These are phyloP conservation scores for Acipenser oxyrinchus DNA, from an alignment of 2,797 vertebrate species.

Conservation along the genomic window DNA sequence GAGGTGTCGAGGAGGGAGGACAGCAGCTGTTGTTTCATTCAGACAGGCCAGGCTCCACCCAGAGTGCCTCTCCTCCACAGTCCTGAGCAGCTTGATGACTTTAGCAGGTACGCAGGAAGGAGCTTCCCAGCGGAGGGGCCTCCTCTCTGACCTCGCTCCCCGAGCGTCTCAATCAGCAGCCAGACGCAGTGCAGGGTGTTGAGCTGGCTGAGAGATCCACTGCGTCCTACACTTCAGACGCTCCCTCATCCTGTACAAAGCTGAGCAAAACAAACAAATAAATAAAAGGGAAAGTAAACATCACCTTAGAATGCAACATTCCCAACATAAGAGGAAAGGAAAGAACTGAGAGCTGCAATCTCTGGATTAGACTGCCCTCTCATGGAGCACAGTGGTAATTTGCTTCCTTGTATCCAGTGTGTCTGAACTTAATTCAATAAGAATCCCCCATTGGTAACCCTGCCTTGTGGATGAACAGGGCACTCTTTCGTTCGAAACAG, in stretches of 20 bases:
- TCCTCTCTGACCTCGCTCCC: neutral
- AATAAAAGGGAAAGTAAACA: too few relatives aligned
- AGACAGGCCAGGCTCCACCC: conserved; percentile 6
- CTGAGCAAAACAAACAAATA: too few relatives aligned
- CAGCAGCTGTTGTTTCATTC: conserved; percentile 15
- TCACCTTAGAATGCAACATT: too few relatives aligned
- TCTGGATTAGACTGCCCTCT: neutral
- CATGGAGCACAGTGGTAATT: neutral
- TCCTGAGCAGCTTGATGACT: conserved; percentile 16
- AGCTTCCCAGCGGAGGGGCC: neutral
- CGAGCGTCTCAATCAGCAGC: neutral
- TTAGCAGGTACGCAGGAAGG: conserved; percentile 14
- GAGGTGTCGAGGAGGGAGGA: neutral
- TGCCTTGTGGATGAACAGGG: too few relatives aligned
- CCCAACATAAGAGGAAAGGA: too few relatives aligned
- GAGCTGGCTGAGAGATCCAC: too few relatives aligned
- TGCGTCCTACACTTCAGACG: too few relatives aligned
- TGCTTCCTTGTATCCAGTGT: neutral
- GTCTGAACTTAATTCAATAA: too few relatives aligned
- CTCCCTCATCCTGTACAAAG: too few relatives aligned
- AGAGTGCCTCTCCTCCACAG: neutral
- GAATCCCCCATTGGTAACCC: too few relatives aligned
- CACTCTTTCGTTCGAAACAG: too few relatives aligned
- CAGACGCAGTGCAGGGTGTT: neutral
- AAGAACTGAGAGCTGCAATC: too few relatives aligned